phyloP scores from a whole-genome alignment of 2,797 vertebrate genomes.

The Trachurus trachurus region DNA sequence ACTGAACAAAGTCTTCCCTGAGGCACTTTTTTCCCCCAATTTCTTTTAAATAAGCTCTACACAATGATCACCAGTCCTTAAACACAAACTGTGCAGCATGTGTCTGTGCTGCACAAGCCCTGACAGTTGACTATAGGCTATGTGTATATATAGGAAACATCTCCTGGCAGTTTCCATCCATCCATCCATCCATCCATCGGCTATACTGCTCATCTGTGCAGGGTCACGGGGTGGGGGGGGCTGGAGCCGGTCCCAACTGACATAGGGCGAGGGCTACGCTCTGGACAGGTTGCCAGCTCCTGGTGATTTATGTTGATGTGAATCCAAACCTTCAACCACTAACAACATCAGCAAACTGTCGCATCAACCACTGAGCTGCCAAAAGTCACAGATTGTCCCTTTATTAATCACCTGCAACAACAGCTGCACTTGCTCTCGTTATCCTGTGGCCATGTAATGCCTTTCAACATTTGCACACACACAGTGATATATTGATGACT shows the following conservation, averaged over 20 bases:
- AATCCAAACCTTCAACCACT: neutral
- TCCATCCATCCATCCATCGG: too few relatives aligned
- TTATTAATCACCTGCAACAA: neutral
- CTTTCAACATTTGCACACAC: constrained; percentile 50
- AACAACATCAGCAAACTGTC: neutral
- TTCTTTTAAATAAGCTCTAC: too few relatives aligned
- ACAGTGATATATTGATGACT: constrained; percentile 67
- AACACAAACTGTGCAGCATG: too few relatives aligned
- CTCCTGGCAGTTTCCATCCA: neutral
- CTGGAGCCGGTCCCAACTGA: too few relatives aligned
- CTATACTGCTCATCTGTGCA: too few relatives aligned
- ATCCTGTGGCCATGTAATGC: constrained; percentile 47
- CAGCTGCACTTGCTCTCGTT: constrained; percentile 21
- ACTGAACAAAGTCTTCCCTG: too few relatives aligned
- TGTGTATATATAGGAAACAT: neutral
- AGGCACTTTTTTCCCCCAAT: too few relatives aligned
- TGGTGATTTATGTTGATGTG: neutral
- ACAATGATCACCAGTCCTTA: too few relatives aligned
- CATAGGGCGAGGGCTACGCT: too few relatives aligned
- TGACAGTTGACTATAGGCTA: neutral
- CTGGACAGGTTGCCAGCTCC: neutral
- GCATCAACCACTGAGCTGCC: neutral
- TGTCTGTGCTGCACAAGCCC: too few relatives aligned
- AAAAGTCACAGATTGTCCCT: neutral
- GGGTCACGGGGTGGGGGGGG: too few relatives aligned